phyloP scores from a whole-genome alignment of 1,140 invertebrate genomes.

The Dufourea novaeangliae region DNA sequence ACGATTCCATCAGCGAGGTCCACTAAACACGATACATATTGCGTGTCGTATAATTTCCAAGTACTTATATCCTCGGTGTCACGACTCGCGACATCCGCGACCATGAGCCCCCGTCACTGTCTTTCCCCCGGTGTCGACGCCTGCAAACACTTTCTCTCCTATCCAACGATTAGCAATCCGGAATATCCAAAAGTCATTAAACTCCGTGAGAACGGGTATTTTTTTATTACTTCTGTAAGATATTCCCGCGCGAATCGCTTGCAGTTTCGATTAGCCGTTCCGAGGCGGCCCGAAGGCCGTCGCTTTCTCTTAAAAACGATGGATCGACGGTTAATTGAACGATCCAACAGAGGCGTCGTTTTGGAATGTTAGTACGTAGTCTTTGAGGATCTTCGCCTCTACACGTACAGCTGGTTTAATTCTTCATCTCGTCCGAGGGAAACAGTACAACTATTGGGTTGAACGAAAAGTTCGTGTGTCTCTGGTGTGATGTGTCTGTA shows the following conservation, averaged over 20 bases:
- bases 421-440: too few species aligned
- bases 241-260: not conserved
- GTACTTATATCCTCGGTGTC: not conserved
- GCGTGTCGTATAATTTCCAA: not conserved
- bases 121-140: not conserved
- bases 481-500: too few species aligned
- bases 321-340: too few species aligned
- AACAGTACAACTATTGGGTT: too few species aligned
- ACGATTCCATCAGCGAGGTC: not conserved
- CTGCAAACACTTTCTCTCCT: slow-evolving; percentile 48
- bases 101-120: not conserved
- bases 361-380: too few species aligned
- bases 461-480: too few species aligned
- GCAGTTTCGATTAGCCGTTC: slow-evolving; percentile 9
- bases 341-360: not conserved
- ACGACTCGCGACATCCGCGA: not conserved
- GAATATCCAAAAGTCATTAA: slow-evolving; percentile 54
- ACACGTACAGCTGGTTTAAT: too few species aligned
- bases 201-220: slow-evolving; percentile 36
- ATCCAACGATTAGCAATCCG: slow-evolving; percentile 26
- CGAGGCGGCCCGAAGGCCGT: too few species aligned
- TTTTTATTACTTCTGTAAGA: not conserved
- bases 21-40: not conserved
- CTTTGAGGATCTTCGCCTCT: too few species aligned
- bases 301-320: slow-evolving; percentile 19